phyloP scores from a whole-genome alignment of 2,797 vertebrate genomes.

The Zenarchopterus dispar region DNA sequence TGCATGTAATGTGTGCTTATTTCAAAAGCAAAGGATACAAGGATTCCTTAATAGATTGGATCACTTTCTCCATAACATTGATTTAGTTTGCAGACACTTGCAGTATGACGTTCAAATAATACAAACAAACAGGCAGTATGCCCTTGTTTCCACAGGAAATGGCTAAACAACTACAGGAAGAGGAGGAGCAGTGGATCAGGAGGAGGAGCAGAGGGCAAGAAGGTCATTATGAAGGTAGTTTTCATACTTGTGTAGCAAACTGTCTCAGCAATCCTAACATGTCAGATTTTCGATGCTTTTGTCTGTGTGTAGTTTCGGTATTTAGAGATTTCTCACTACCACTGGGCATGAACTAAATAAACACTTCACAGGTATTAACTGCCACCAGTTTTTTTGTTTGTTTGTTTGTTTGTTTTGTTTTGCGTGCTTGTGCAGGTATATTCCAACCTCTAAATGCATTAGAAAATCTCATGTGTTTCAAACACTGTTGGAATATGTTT shows the following conservation, averaged over 20 bases:
- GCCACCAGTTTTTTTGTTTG: neutral
- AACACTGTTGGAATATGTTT: constrained; percentile 2
- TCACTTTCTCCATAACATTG: neutral
- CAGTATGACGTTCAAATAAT: neutral
- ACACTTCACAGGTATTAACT: neutral
- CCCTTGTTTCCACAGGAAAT: constrained; percentile 77
- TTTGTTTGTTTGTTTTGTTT: neutral
- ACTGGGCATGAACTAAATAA: constrained; percentile 24
- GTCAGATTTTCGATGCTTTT: too few relatives aligned
- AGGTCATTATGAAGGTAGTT: constrained; percentile 64
- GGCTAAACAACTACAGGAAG: constrained; percentile 82
- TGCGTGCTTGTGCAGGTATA: neutral
- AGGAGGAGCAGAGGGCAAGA: constrained; percentile 57
- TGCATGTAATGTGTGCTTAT: too few relatives aligned
- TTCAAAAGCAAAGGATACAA: neutral
- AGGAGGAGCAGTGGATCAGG: constrained; percentile 71
- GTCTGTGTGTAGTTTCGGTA: too few relatives aligned
- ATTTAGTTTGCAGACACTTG: neutral
- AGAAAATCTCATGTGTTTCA: constrained; percentile 1
- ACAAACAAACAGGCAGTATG: neutral
- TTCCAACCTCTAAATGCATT: neutral
- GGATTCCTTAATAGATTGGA: neutral
- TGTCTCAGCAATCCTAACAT: too few relatives aligned
- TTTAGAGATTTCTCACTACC: constrained; percentile 3
- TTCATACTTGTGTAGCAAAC: too few relatives aligned